Base-by-base conservation (phyloP, 1,140 invertebrate genomes). In the Araneus ventricosus region DNA sequence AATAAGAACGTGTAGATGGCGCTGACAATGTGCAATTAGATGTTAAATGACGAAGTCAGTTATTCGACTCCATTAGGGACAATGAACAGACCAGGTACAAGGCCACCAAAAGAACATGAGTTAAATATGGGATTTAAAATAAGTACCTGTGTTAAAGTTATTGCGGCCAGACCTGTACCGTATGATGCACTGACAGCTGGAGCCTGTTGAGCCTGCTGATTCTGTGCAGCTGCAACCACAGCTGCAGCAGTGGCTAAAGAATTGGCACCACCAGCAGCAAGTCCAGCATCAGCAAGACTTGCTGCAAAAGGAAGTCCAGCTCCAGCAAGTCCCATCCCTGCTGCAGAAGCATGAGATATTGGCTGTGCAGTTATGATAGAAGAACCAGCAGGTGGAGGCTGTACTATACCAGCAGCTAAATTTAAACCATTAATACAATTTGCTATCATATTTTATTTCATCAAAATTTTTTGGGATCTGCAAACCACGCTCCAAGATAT, bases 111-210 rank as follows among this genome's bases (percentile, higher is more conserved):
- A n/a, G n/a, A n/a, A n/a, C n/a, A n/a, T n/a, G n/a, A n/a, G n/a
- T n/a, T n/a, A n/a, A n/a, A n/a, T n/a, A n/a, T n/a, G n/a, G n/a
- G n/a, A 45, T 45, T 10, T 22, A 86, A 57, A 82, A 22, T 41
- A 39, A 27, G n/a, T 93, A 94, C 94, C 87, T 94, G 94, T n/a
- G 93, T 84, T 34, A 94, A 63, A 22, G 88, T 92, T 75, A 94
- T 79, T 30, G 94, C 84, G 34, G 93, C 93, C 17, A 94, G 59
- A 39, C 94, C 90, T 70, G 94, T 91, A 45, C 89, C 88, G 93
- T 93, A 94, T 24, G 93, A 75, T 10, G 87, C 90, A 90, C 89
- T 90, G 4, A 90, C 88, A 57, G 93, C 89, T n/a, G 93, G 89
- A 57, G 34, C 80, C 45, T 92, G 89, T 27, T 87, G 84, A 8